These are phyloP conservation scores for Xylocopa sonorina DNA, from an alignment of 1,140 invertebrate genomes.

Conservation along the genomic window DNA sequence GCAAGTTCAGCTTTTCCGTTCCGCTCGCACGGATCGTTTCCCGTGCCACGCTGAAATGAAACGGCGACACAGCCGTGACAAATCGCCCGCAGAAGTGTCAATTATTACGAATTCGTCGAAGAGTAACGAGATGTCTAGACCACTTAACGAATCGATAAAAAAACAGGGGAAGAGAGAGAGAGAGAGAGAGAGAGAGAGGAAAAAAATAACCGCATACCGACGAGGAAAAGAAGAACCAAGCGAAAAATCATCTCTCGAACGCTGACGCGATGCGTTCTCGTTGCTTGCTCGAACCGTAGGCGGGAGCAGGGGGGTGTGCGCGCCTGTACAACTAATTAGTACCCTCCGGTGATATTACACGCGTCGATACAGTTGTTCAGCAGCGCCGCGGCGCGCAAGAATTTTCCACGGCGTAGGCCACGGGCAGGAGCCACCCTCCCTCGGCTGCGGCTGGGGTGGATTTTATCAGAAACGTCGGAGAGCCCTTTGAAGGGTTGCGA, in stretches of 20 bases:
- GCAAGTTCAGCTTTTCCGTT: too few relatives aligned
- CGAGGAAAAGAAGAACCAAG: constrained; percentile 26
- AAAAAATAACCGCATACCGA: background rate
- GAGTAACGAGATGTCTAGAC: constrained; percentile 45
- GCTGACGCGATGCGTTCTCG: constrained; percentile 28
- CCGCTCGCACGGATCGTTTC: background rate
- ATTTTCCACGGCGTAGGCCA: constrained; percentile 45
- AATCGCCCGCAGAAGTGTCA: background rate
- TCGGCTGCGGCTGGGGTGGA: constrained; percentile 44
- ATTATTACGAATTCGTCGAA: constrained; percentile 16
- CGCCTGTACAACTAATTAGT: constrained; percentile 49
- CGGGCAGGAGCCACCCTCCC: constrained; percentile 33
- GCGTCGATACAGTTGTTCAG: constrained; percentile 54
- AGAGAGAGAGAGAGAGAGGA: too few relatives aligned
- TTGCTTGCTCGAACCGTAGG: constrained; percentile 12
- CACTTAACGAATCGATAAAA: constrained; percentile 25
- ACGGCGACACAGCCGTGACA: background rate
- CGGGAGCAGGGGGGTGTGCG: background rate
- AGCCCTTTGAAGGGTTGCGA: constrained; percentile 48
- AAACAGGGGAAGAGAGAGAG: background rate
- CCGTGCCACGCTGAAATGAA: background rate
- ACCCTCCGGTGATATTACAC: constrained; percentile 55
- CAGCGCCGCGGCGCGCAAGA: constrained; percentile 43
- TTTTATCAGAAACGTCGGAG: constrained; percentile 58
- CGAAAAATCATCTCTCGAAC: constrained; percentile 40